Conservation (phyloP, 2,113 vertebrate genomes). For the Pithys albifrons region DNA sequence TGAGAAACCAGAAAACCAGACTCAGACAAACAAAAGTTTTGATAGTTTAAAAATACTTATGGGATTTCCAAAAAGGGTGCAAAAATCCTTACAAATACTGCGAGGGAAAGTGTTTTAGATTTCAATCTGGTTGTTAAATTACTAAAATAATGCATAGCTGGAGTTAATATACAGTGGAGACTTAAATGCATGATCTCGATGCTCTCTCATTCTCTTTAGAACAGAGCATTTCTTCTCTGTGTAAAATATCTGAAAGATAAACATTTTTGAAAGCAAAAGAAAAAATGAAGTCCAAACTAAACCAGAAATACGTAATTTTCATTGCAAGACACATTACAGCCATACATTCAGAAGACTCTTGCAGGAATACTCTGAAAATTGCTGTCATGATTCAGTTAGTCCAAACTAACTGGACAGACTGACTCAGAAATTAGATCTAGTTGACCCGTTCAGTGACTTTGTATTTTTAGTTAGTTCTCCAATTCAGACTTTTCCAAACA, state of each 20-base stretch:
- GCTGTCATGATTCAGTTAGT: not conserved
- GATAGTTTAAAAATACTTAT: not conserved
- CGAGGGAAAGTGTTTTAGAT: not conserved
- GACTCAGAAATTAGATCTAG: not conserved
- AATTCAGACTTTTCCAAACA: not conserved
- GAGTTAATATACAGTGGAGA: not conserved
- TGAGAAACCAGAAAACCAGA: not conserved
- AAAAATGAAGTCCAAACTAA: not conserved
- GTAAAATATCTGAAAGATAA: not conserved
- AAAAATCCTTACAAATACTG: not conserved
- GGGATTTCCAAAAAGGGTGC: not conserved
- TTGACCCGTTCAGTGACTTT: not conserved
- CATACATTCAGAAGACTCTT: not conserved
- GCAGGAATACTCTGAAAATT: not conserved
- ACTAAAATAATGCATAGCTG: not conserved
- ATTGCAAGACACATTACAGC: not conserved
- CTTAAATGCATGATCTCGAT: not conserved
- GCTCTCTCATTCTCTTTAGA: not conserved
- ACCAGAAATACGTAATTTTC: not conserved
- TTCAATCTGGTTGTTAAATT: not conserved
- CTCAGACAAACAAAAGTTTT: not conserved
- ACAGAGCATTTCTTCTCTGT: not conserved
- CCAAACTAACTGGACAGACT: not conserved
- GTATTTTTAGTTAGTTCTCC: not conserved
- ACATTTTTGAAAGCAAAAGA: not conserved